Evolutionary conservation across 2,797 vertebrate genomes (phyloP), one percentile per base, ranked within the genome.

Genomic region (Clarias laeviceps): DNA sequence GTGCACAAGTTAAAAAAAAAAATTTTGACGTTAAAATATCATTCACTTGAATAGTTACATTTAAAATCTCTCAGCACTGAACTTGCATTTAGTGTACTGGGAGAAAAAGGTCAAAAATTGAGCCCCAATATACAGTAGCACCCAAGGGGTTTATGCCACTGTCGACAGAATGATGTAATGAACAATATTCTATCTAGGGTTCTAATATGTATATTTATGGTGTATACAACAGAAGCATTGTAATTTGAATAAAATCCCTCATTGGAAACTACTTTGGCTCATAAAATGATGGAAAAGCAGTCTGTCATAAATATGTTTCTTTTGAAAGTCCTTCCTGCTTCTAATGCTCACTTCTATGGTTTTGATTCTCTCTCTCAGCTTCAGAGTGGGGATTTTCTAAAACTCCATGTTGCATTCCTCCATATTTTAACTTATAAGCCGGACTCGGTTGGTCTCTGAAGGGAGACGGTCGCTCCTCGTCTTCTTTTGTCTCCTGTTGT

Each of bases 341-440:
- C 18, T 20, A 4, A 5, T 32, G 8, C 32, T 37, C 17, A 20
- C 32, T 14, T 12, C 8, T 37, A 1, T n/a, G 15, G 12, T 20
- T 17, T 45, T 4, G 11, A 27, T 8, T 64, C 50, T 62, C 59
- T 56, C 54, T 40, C 32, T 45, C 34, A 45, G 24, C 22, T 64
- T 80, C 24, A 40, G 76, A 22, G 37, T 65, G 62, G 22, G 78
- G 62, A 80, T 65, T 80, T 29, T 79, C 15, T 45, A 45, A 61
- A 34, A 37, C 56, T 40, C 59, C 34, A 50, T 80, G 56, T 45
- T 79, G 22, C 76, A 65, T 64, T 80, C 40, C 78, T 80, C 17
- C 37, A 18, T 65, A 65, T 50, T 65, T 62, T 15, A 40, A n/a
- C 77, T 8, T 64, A 5, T 4, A 65, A 29, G 40, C 62, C 50